phyloP scores from a whole-genome alignment of 1,140 invertebrate species.

The Aricia agestis region DNA sequence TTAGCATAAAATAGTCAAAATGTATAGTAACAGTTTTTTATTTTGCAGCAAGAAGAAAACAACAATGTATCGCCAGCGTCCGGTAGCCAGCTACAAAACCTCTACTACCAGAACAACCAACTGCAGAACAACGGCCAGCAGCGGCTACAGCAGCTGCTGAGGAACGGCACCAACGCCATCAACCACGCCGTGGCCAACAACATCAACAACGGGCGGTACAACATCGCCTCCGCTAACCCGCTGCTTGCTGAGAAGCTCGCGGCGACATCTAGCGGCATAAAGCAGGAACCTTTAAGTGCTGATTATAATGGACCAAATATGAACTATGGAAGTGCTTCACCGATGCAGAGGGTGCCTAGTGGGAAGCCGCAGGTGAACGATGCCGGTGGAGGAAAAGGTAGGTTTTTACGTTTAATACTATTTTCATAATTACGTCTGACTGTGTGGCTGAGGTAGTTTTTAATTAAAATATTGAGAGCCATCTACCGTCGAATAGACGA shows the following conservation, averaged over 20 bases:
- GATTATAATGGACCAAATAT: conserved; percentile 71
- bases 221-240: conserved; percentile 88
- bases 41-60: conserved; percentile 74
- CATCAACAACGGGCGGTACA: conserved; percentile 81
- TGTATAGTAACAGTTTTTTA: background rate
- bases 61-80: conserved; percentile 70
- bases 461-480: background rate
- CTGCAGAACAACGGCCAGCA: conserved; percentile 63
- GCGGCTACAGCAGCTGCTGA: conserved; percentile 63
- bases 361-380: conserved; percentile 70
- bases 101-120: conserved; percentile 55
- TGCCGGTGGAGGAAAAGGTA: conserved; percentile 74
- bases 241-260: conserved; percentile 82
- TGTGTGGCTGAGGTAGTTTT: background rate
- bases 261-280: conserved; percentile 76
- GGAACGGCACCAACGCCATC: conserved; percentile 65
- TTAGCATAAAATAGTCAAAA: too few relatives aligned
- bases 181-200: conserved; percentile 69
- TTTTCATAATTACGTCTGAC: too few relatives aligned
- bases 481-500: background rate
- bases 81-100: conserved; percentile 59
- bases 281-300: conserved; percentile 72
- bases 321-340: conserved; percentile 70
- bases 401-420: conserved; percentile 37
- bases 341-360: conserved; percentile 73